phyloP scores from a whole-genome alignment of 2,888 invertebrate species.

The Amphipoea lucens region DNA sequence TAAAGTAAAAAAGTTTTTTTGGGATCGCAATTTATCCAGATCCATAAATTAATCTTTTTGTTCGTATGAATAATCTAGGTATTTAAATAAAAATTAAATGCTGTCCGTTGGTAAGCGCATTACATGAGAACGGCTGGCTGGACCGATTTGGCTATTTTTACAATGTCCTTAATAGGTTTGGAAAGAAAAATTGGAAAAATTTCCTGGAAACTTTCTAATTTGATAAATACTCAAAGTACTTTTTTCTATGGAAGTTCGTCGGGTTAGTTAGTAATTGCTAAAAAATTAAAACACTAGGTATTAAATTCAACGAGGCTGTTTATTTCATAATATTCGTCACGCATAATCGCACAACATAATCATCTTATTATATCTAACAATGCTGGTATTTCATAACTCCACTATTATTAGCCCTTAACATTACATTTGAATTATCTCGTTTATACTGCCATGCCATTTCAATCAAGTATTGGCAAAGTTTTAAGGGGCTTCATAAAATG shows the following conservation, averaged over 20 bases:
- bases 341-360: constrained; percentile 37
- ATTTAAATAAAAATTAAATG: not conserved
- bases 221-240: not conserved
- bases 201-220: not conserved
- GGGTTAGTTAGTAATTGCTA: not conserved
- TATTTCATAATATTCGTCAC: constrained; percentile 46
- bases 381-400: not conserved
- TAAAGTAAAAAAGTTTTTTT: no score
- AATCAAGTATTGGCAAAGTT: not conserved
- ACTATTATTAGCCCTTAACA: not conserved
- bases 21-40: not conserved
- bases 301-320: constrained; percentile 55
- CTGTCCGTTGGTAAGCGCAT: not conserved
- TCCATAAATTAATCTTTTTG: no score
- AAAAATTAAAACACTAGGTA: constrained; percentile 19
- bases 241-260: not conserved
- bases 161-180: not conserved
- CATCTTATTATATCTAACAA: constrained; percentile 28
- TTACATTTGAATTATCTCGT: not conserved
- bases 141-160: not conserved
- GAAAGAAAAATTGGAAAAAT: not conserved
- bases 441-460: not conserved
- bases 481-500: not conserved
- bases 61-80: not conserved
- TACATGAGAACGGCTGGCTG: not conserved